These are phyloP conservation scores for Sinella curviseta DNA, from an alignment of 1,140 invertebrate genomes.

Conservation along the genomic window DNA sequence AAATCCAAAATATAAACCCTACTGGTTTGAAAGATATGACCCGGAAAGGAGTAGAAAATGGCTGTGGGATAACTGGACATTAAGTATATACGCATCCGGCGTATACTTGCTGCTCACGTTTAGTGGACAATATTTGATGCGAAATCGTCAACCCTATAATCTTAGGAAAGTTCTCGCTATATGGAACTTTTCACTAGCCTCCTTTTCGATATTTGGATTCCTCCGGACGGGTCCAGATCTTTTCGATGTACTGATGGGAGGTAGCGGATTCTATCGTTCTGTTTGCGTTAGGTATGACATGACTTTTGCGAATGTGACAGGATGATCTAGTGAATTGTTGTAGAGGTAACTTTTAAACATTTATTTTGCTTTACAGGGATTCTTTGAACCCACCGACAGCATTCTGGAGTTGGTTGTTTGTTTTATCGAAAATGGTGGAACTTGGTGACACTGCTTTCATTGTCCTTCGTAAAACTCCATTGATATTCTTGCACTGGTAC, in stretches of 20 bases:
- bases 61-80: conserved; percentile 39
- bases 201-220: conserved; percentile 35
- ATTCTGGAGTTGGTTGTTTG: conserved; percentile 42
- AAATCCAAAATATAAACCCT: conserved; percentile 36
- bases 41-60: conserved; percentile 33
- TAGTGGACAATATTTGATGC: neutral
- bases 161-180: conserved; percentile 28
- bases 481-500: conserved; percentile 48
- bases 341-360: neutral
- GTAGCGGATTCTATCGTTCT: neutral
- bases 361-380: conserved; percentile 33
- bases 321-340: neutral
- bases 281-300: conserved; percentile 13
- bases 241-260: neutral
- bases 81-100: conserved; percentile 1
- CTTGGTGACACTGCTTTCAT: conserved; percentile 45
- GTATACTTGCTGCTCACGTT: neutral
- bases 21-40: conserved; percentile 38
- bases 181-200: conserved; percentile 44
- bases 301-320: neutral
- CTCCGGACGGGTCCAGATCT: conserved; percentile 36
- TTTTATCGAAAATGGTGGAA: conserved; percentile 42
- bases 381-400: conserved; percentile 39
- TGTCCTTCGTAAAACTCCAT: conserved; percentile 41
- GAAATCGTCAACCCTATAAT: conserved; percentile 39